A percentile compares a stretch with the other conserved stretches of the same genome.
Conservation (phyloP, 1,140 invertebrate species). For the Zaprionus vittiger region DNA sequence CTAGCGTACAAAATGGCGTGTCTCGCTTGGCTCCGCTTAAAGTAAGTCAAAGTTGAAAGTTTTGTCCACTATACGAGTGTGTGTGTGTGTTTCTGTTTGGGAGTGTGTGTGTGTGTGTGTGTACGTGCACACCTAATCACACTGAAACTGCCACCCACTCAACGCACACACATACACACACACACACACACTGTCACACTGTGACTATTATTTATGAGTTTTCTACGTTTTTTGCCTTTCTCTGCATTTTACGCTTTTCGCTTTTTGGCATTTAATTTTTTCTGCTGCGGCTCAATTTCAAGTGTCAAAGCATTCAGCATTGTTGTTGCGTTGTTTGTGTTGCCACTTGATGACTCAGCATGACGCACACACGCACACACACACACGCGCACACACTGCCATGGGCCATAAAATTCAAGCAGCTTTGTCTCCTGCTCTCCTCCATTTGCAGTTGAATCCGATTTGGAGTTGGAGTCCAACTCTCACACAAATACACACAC, state of each 20-base stretch:
- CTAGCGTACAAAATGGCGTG: conserved; percentile 29
- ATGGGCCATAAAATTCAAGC: conserved; percentile 43
- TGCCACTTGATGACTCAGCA: conserved; percentile 68
- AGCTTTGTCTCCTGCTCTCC: conserved; percentile 24
- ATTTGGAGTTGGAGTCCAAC: not conserved
- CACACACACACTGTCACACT: conserved; percentile 10
- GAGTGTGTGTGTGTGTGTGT: not conserved
- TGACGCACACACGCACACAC: conserved; percentile 19
- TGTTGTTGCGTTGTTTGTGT: conserved; percentile 12
- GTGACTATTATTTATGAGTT: conserved; percentile 76
- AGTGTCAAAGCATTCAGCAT: conserved; percentile 65
- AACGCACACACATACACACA: conserved; percentile 11
- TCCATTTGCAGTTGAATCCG: conserved; percentile 10
- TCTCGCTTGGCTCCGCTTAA: conserved; percentile 16
- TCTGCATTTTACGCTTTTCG: conserved; percentile 72
- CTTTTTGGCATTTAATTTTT: conserved; percentile 72
- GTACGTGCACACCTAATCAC: conserved; percentile 15
- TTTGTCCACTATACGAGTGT: conserved; percentile 16
- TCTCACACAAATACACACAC: not conserved
- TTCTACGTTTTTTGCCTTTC: conserved; percentile 71
- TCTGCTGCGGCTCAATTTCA: conserved; percentile 72
- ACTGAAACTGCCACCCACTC: conserved; percentile 8
- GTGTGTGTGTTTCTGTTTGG: not conserved
- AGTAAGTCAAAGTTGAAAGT: conserved; percentile 48
- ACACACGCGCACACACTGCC: conserved; percentile 23